These are phyloP conservation scores for Scytalopus superciliaris DNA, from an alignment of 2,113 vertebrate species.

Conservation along the genomic window DNA sequence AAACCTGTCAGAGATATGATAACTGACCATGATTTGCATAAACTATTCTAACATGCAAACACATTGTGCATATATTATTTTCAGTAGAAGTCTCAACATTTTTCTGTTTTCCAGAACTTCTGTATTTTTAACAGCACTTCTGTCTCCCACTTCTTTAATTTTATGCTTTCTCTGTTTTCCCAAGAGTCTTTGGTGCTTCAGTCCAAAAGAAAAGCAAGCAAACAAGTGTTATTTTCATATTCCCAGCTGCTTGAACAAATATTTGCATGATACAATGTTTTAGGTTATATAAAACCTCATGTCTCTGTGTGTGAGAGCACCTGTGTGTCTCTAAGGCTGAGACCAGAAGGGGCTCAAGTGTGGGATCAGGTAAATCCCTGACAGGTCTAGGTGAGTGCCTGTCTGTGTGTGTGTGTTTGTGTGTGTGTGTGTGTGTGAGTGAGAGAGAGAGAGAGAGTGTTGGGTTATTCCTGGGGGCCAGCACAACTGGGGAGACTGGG, in stretches of 20 bases:
- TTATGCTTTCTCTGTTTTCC: not conserved
- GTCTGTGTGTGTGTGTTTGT: not conserved
- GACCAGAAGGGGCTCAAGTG: not conserved
- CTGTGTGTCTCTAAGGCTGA: not conserved
- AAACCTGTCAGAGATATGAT: not conserved
- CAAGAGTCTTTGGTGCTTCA: not conserved
- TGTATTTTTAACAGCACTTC: not conserved
- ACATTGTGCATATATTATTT: not conserved
- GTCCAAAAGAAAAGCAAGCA: not conserved
- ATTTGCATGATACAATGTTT: not conserved
- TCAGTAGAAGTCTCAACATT: not conserved
- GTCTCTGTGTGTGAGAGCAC: not conserved
- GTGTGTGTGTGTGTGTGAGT: no score
- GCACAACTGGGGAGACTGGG: accelerated
- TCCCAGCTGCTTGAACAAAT: not conserved
- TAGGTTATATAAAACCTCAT: not conserved
- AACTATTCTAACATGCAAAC: not conserved
- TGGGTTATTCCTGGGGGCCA: not conserved
- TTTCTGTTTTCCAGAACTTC: not conserved
- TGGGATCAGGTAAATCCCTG: not conserved
- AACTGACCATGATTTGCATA: not conserved
- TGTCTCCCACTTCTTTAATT: not conserved
- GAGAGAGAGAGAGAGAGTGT: no score
- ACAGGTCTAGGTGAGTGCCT: no score
- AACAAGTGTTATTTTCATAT: not conserved